Evolutionary conservation across 2,888 invertebrate species (phyloP).

Genomic region (Chaitophorus viminalis): DNA sequence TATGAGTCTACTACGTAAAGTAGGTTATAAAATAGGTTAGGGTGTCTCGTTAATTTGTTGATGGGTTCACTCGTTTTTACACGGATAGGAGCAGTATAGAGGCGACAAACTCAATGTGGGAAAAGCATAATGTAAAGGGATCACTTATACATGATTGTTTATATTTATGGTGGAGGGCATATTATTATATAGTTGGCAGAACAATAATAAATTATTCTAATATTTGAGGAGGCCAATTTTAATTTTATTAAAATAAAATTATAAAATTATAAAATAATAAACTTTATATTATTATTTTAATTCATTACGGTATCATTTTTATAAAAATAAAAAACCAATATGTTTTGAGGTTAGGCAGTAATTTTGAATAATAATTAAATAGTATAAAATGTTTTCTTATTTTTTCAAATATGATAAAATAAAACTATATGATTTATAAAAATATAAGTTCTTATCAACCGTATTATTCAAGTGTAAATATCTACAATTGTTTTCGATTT

Average conservation of each 20-base stretch:
- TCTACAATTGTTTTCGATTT: too few relatives aligned
- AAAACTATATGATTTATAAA: too few relatives aligned
- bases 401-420: not conserved
- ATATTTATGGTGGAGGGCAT: not conserved
- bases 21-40: conserved; percentile 16
- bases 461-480: too few relatives aligned
- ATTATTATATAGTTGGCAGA: not conserved
- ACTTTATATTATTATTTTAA: not conserved
- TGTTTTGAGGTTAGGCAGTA: too few relatives aligned
- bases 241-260: not conserved
- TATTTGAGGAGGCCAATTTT: not conserved
- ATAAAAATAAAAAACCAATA: too few relatives aligned
- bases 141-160: conserved; percentile 5
- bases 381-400: not conserved
- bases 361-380: not conserved
- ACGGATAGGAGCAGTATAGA: conserved; percentile 12
- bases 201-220: too few relatives aligned
- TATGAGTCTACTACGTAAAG: not conserved
- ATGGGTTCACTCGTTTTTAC: conserved; percentile 11
- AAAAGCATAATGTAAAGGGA: conserved; percentile 22
- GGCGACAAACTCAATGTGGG: conserved; percentile 33
- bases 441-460: too few relatives aligned
- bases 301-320: too few relatives aligned
- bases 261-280: not conserved
- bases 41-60: conserved; percentile 46